Percentiles rank a stretch among this genome's conserved stretches.
Evolutionary conservation across 2,113 vertebrate species (phyloP).

Genomic region (Telmatochromis brichardi): DNA sequence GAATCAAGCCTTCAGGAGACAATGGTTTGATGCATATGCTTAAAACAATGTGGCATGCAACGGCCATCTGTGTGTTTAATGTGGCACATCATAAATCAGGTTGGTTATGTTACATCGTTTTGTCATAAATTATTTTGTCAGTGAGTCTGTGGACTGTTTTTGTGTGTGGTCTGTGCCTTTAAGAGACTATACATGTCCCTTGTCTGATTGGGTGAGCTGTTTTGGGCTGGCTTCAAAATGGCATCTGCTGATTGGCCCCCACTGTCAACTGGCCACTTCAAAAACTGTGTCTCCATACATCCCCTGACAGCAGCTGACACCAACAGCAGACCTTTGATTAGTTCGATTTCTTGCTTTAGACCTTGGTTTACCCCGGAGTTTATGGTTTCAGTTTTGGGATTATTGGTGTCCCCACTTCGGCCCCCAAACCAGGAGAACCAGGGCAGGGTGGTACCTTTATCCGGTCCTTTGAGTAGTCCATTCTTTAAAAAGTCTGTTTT

Average conservation of each 20-base stretch:
- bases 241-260: not conserved
- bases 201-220: not conserved
- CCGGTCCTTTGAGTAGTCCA: not conserved
- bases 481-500: not conserved
- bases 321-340: not conserved
- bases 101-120: not conserved
- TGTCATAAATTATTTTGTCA: not conserved
- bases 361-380: not conserved
- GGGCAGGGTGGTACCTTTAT: not conserved
- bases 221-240: not conserved
- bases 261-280: not conserved
- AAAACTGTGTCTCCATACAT: not conserved
- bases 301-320: not conserved
- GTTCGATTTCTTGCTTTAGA: not conserved
- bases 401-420: fast-evolving
- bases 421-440: not conserved
- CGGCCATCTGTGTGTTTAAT: not conserved
- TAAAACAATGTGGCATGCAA: not conserved
- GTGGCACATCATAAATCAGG: not conserved
- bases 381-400: not conserved
- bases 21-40: not conserved
- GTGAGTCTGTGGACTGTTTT: not conserved
- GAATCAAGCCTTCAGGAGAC: not conserved
- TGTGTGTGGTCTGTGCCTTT: not conserved
- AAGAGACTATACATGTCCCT: not conserved